These are phyloP conservation scores for Arctia plantaginis DNA, from an alignment of 2,888 invertebrate species.

Conservation along the genomic window DNA sequence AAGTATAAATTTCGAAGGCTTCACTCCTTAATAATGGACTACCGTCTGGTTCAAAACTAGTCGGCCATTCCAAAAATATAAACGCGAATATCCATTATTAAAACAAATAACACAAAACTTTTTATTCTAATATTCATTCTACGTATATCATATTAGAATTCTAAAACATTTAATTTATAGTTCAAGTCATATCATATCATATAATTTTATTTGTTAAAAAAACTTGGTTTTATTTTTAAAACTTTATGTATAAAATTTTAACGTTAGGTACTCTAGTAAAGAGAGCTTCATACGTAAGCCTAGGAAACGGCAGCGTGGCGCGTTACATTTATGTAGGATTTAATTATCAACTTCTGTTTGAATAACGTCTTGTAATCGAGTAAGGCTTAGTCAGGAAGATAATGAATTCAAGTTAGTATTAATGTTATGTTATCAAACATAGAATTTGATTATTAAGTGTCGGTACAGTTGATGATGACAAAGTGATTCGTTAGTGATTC, in stretches of 20 bases:
- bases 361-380: constrained; percentile 9
- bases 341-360: constrained; percentile 14
- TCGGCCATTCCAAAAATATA: neutral
- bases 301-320: constrained; percentile 2
- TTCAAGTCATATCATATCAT: no score
- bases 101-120: no score
- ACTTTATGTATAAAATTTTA: neutral
- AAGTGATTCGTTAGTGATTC: no score
- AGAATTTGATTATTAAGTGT: constrained; percentile 2
- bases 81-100: neutral
- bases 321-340: constrained; percentile 3
- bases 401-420: neutral
- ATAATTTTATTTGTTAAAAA: no score
- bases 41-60: neutral
- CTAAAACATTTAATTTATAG: no score
- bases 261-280: no score
- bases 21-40: no score
- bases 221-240: neutral
- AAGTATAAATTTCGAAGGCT: neutral
- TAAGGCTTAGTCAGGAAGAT: constrained; percentile 6
- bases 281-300: neutral
- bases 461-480: no score
- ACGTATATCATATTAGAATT: neutral
- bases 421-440: constrained; percentile 9
- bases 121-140: no score